These are phyloP conservation scores for Sarcophaga rosellei DNA, from an alignment of 2,888 invertebrate genomes.

Conservation along the genomic window DNA sequence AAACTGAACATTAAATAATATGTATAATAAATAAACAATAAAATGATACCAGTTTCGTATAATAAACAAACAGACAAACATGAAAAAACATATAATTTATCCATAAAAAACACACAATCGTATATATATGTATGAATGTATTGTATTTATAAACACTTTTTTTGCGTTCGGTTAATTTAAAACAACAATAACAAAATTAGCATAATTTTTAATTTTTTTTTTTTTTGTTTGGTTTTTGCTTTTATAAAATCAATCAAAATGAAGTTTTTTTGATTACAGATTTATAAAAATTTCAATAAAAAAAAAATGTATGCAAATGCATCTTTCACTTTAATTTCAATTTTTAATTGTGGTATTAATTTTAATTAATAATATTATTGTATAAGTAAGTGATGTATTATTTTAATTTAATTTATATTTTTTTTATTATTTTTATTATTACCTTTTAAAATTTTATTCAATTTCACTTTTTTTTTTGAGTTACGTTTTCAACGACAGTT, in stretches of 20 bases:
- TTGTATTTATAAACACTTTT: constrained; percentile 8
- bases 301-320: neutral
- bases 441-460: constrained; percentile 36
- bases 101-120: neutral
- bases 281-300: neutral
- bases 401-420: neutral
- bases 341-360: neutral
- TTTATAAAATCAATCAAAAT: constrained; percentile 34
- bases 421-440: neutral
- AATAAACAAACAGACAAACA: constrained; percentile 24
- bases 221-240: neutral
- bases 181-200: constrained; percentile 7
- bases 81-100: neutral
- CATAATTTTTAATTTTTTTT: neutral
- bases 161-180: neutral
- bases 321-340: constrained; percentile 35
- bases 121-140: neutral
- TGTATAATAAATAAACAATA: constrained; percentile 33
- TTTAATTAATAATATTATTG: neutral
- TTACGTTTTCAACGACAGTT: constrained; percentile 62
- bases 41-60: constrained; percentile 49
- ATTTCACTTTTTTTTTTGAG: constrained; percentile 38
- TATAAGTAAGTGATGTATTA: neutral
- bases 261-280: neutral
- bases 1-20: constrained; percentile 21